Base-by-base conservation (phyloP, 2,113 vertebrate species). In the Colaptes auratus region DNA sequence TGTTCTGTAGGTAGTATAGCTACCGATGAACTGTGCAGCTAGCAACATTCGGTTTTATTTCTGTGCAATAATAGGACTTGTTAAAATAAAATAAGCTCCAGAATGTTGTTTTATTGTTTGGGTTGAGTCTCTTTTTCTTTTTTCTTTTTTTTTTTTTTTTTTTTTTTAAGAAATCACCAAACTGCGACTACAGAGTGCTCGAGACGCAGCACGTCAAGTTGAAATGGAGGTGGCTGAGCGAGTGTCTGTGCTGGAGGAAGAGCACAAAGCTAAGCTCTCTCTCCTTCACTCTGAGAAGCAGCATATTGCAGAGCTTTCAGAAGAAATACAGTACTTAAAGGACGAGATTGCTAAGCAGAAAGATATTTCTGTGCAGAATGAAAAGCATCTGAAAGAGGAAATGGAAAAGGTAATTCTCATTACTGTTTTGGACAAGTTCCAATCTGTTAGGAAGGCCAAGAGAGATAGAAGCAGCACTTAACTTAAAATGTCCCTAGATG, bases 161-260 rank as follows among this genome's bases (percentile, higher is more conserved):
- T 16, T 21, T 3, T 4, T 19, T 59, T 25, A 77, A 99, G 99
- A 98, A 24, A 97, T 98, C 3, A 91, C 97, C 23, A 97, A 44
- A 66, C 55, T 98, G 16, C 95, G 35, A 27, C 88, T 98, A 16
- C 97, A 95, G 78, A 90, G 85, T 14, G 95, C 77, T 28, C 95
- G 96, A 56, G 98, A 98, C 4, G 86, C 87, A 24, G 98, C 97
- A 3, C 55, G 48, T 25, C 98, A 98, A 71, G 97, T 98, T 31
- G 98, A 99, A 90, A 58, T 88, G 4, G 98, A 98, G 85, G 97
- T 98, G 53, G 96, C 97, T 12, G 97, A 98, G 63, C 92, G 56
- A 70, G 81, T 95, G 53, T 94, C 96, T 95, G 80, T 61, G 78
- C 81, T 98, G 92, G 97, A 97, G 75, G 96, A 98, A 42, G 98